Conservation (phyloP, 2,888 invertebrate genomes). For the Drosophila anomelani region DNA sequence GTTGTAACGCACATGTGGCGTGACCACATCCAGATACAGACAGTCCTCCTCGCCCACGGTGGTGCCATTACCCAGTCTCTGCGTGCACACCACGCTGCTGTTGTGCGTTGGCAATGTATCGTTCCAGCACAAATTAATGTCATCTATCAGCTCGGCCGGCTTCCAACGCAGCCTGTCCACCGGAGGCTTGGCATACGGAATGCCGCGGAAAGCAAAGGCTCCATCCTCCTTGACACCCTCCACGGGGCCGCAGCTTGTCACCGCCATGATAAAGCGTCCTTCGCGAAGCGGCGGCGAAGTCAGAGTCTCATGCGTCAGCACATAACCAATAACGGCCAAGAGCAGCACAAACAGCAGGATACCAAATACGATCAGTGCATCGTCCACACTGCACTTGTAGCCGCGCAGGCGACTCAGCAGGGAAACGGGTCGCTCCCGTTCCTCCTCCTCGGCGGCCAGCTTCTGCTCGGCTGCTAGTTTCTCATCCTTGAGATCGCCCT, state of each 20-base stretch:
- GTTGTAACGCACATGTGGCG: slow-evolving; percentile 92
- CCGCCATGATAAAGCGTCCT: slow-evolving; percentile 89
- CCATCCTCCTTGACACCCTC: slow-evolving; percentile 92
- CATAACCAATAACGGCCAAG: slow-evolving; percentile 88
- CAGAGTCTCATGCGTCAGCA: slow-evolving; percentile 87
- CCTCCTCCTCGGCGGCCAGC: slow-evolving; percentile 77
- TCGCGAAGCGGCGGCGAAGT: slow-evolving; percentile 88
- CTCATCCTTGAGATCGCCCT: slow-evolving; percentile 88
- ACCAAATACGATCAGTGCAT: slow-evolving; percentile 86
- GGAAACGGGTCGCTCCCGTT: slow-evolving; percentile 81
- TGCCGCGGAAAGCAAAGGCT: slow-evolving; percentile 92
- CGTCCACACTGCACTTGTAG: slow-evolving; percentile 89
- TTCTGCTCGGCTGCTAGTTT: slow-evolving; percentile 82
- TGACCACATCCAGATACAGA: slow-evolving; percentile 92
- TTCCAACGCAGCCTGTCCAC: slow-evolving; percentile 89
- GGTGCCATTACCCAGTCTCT: slow-evolving; percentile 88
- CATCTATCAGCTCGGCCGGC: slow-evolving; percentile 88
- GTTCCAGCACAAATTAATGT: slow-evolving; percentile 92
- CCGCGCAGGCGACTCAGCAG: slow-evolving; percentile 87
- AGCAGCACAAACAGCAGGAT: slow-evolving; percentile 87
- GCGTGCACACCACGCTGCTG: slow-evolving; percentile 89
- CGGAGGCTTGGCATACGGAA: slow-evolving; percentile 92
- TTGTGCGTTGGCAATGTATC: slow-evolving; percentile 89
- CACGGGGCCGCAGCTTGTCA: slow-evolving; percentile 91
- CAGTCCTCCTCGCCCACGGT: slow-evolving; percentile 92